A percentile compares a stretch with the other conserved stretches of the same genome.
Evolutionary conservation across 2,888 invertebrate genomes (phyloP).

Genomic region (Agonopterix arenella): DNA sequence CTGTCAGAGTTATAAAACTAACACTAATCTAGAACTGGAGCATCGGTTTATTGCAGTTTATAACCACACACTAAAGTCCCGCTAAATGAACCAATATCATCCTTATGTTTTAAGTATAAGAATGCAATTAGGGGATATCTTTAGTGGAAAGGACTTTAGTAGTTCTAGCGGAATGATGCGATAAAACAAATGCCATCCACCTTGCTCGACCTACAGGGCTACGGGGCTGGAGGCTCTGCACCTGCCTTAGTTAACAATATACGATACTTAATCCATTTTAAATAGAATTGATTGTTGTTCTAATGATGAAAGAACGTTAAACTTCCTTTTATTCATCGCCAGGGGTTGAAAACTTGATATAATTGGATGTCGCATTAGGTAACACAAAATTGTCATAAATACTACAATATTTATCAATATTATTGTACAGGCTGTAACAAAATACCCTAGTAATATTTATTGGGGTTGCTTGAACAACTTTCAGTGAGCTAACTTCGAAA

Average conservation of each 20-base stretch:
- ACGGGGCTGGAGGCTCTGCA: slow-evolving; percentile 17
- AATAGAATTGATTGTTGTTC: slow-evolving; percentile 9
- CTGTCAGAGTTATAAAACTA: background rate
- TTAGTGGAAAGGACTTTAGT: background rate
- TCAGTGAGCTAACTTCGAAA: too few relatives aligned
- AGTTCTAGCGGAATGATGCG: slow-evolving; percentile 1
- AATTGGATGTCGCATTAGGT: too few relatives aligned
- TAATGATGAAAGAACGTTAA: slow-evolving; percentile 1
- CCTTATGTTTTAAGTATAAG: too few relatives aligned
- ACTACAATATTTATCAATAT: too few relatives aligned
- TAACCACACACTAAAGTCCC: too few relatives aligned
- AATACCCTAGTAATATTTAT: too few relatives aligned
- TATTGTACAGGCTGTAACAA: too few relatives aligned
- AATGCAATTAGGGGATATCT: background rate
- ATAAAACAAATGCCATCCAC: slow-evolving; percentile 47
- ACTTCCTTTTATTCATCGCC: slow-evolving; percentile 6
- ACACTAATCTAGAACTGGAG: background rate
- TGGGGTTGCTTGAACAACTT: too few relatives aligned
- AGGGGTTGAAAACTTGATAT: slow-evolving; percentile 17
- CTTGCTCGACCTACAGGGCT: slow-evolving; percentile 24
- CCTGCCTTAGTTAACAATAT: slow-evolving; percentile 26
- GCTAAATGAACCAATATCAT: too few relatives aligned
- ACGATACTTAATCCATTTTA: slow-evolving; percentile 18
- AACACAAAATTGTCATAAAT: too few relatives aligned
- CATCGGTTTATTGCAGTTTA: background rate